Evolutionary conservation across 2,888 invertebrate species (phyloP).

Genomic region (Nineta flava): DNA sequence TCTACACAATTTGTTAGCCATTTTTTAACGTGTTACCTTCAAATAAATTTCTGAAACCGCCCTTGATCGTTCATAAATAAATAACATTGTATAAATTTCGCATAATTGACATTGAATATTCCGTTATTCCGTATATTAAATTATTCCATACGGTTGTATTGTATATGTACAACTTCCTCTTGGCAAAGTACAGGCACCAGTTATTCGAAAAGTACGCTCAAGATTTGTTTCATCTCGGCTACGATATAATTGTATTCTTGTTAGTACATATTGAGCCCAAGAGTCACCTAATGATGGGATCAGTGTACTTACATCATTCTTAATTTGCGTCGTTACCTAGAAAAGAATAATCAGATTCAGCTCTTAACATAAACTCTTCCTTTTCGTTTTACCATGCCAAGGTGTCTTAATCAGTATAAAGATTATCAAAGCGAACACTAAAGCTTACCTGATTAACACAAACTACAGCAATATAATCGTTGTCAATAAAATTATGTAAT

Average conservation of each 20-base stretch:
- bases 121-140: not conserved
- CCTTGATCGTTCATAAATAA: too few relatives aligned
- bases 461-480: conserved; percentile 39
- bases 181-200: conserved; percentile 42
- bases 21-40: too few relatives aligned
- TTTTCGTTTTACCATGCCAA: too few relatives aligned
- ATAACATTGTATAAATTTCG: too few relatives aligned
- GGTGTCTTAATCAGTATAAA: too few relatives aligned
- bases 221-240: not conserved
- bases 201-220: conserved; percentile 27
- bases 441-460: conserved; percentile 54
- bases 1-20: too few relatives aligned
- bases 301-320: conserved; percentile 28
- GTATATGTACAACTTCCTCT: not conserved
- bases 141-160: not conserved
- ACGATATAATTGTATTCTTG: conserved; percentile 32
- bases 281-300: conserved; percentile 38
- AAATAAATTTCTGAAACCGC: too few relatives aligned
- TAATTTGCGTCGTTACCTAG: conserved; percentile 24
- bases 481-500: conserved; percentile 36
- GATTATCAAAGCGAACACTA: too few relatives aligned
- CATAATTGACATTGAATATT: too few relatives aligned
- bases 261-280: conserved; percentile 49
- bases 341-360: conserved; percentile 9
- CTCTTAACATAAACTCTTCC: too few relatives aligned